phyloP scores from a whole-genome alignment of 1,140 invertebrate genomes.

The Hylaeus anthracinus region DNA sequence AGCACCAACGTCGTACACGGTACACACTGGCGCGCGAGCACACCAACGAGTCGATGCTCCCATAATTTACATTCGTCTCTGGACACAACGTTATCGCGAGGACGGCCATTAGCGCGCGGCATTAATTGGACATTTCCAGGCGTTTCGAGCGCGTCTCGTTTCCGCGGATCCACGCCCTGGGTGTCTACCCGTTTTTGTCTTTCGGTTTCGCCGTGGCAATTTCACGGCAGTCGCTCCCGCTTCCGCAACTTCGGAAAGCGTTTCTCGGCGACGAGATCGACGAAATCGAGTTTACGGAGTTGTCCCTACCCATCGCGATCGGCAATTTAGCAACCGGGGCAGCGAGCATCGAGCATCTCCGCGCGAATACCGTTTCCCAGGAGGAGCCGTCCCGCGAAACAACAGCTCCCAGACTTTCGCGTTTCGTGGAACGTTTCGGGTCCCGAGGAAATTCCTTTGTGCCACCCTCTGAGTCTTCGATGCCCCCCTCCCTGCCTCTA shows the following conservation, averaged over 20 bases:
- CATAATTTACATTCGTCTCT: slow-evolving; percentile 44
- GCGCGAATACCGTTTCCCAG: not conserved
- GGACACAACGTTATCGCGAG: slow-evolving; percentile 27
- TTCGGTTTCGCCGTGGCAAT: not conserved
- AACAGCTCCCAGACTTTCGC: not conserved
- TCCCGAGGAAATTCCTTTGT: not conserved
- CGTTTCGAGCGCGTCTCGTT: not conserved
- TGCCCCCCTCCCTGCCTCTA: too few species aligned
- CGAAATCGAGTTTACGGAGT: slow-evolving; percentile 40
- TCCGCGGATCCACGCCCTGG: not conserved
- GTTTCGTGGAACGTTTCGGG: too few species aligned
- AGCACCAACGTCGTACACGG: not conserved
- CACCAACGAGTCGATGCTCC: slow-evolving; percentile 14
- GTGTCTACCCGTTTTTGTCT: not conserved
- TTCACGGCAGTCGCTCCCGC: slow-evolving; percentile 27
- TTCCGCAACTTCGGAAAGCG: not conserved
- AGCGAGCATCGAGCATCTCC: too few species aligned
- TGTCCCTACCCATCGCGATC: not conserved
- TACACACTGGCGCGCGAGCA: not conserved
- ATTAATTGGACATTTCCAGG: slow-evolving; percentile 36
- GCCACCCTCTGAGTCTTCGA: not conserved
- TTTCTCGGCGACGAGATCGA: slow-evolving; percentile 1
- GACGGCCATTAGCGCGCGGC: slow-evolving; percentile 12
- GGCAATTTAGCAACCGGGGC: slow-evolving; percentile 6
- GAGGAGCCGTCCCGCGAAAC: not conserved